Evolutionary conservation across 2,888 invertebrate genomes (phyloP), one percentile per base, ranked within the genome.

Genomic region (Chrysolina oricalcia): DNA sequence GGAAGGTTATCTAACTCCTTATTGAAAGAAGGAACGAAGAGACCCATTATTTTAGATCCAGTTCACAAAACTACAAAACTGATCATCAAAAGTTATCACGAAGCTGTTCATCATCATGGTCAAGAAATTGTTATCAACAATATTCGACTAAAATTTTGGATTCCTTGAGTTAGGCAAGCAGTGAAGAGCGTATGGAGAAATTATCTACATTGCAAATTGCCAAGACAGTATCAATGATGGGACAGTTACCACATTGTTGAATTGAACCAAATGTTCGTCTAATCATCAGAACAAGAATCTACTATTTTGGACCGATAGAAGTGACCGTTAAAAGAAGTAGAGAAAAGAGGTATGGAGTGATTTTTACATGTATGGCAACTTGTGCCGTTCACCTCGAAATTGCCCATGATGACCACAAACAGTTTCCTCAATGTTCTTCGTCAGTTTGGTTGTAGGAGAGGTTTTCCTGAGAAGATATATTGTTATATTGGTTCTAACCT

Each of bases 391-490:
- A 73, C 27, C 62, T 73, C 11, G 73, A 73, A 73, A 62, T 67
- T 10, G 68, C 73, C 8, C 68, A 68, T n/a, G 35, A 11, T 62
- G 17, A 68, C 15, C 59, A 68, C 67, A 15, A 66, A n/a, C n/a
- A n/a, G n/a, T n/a, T n/a, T n/a, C n/a, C n/a, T n/a, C n/a, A n/a
- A n/a, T n/a, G n/a, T n/a, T n/a, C n/a, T n/a, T n/a, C n/a, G n/a
- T n/a, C n/a, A n/a, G n/a, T n/a, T n/a, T n/a, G n/a, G n/a, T n/a
- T 72, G 64, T 48, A 3, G 66, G 41, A 21, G 43, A 46, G 43
- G 62, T 13, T 73, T 68, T 68, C 65, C 48, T 1, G 35, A 91
- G 5, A 56, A 70, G 56, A 59, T 59, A n/a, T 48, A 48, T 48
- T 4, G 6, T 48, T 13, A 48, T 17, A n/a, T 15, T 48, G 48